phyloP scores from a whole-genome alignment of 2,888 invertebrate species.

The Drosophila setosimentum region DNA sequence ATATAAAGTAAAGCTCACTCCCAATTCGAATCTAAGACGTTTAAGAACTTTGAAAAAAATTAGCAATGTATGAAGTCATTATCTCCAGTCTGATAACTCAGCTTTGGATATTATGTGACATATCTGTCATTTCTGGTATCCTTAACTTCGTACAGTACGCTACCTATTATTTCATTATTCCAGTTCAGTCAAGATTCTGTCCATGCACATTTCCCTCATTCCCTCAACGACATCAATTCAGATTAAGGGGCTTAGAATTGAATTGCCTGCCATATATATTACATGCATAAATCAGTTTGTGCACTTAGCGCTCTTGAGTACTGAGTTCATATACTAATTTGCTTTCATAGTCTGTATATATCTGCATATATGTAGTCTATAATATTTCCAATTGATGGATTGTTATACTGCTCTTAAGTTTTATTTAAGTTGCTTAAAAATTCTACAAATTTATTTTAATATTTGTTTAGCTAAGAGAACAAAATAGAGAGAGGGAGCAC shows the following conservation, averaged over 20 bases:
- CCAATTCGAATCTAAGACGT: neutral
- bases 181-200: constrained; percentile 17
- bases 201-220: constrained; percentile 12
- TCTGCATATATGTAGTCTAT: too few species aligned
- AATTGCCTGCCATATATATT: constrained; percentile 51
- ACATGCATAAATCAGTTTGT: constrained; percentile 33
- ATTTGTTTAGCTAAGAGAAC: constrained; percentile 23
- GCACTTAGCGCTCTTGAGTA: constrained; percentile 4
- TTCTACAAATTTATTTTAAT: neutral
- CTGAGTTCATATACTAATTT: neutral
- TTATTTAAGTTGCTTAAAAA: neutral
- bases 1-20: neutral
- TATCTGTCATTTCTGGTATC: neutral
- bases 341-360: neutral
- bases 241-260: constrained; percentile 51
- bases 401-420: neutral
- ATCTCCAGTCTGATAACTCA: neutral
- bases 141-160: neutral
- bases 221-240: constrained; percentile 36
- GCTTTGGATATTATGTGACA: neutral
- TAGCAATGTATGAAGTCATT: neutral
- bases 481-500: neutral
- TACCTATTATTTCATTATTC: constrained; percentile 7
- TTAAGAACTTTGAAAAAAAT: neutral
- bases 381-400: neutral